Conservation (phyloP, 2,113 vertebrate genomes). For the Oceanodroma tethys region DNA sequence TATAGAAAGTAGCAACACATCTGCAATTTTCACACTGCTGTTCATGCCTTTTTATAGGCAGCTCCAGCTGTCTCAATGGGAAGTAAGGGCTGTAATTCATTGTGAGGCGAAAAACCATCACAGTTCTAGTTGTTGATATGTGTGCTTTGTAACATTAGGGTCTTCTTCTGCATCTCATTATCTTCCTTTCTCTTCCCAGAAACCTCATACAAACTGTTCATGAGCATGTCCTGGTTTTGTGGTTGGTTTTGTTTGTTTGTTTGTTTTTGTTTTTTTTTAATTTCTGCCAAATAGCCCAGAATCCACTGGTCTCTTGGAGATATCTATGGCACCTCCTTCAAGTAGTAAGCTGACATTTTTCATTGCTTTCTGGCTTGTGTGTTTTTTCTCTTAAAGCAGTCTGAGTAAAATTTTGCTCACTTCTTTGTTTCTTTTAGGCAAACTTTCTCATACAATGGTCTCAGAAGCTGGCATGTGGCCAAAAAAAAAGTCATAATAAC, state of each 20-base stretch:
- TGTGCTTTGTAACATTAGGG: neutral
- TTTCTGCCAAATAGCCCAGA: neutral
- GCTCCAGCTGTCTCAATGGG: neutral
- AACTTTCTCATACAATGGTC: neutral
- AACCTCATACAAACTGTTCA: neutral
- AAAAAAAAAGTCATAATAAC: neutral
- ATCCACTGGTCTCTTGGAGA: neutral
- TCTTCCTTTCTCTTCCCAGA: neutral
- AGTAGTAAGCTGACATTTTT: neutral
- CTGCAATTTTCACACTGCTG: neutral
- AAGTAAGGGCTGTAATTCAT: neutral
- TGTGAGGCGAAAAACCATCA: neutral
- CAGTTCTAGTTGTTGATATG: neutral
- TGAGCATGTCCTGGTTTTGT: accelerated
- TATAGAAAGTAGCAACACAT: neutral
- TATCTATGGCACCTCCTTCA: neutral
- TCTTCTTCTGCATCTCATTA: neutral
- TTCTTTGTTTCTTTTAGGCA: neutral
- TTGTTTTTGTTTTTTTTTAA: neutral
- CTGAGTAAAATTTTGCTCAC: neutral
- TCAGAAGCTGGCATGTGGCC: accelerated
- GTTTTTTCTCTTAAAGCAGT: neutral
- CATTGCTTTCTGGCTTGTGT: neutral
- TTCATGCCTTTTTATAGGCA: neutral
- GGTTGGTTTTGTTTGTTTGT: neutral